Percentiles rank a stretch among this genome's conserved stretches.
phyloP scores from a whole-genome alignment of 1,140 invertebrate genomes.

The Caenorhabditis elegans region DNA sequence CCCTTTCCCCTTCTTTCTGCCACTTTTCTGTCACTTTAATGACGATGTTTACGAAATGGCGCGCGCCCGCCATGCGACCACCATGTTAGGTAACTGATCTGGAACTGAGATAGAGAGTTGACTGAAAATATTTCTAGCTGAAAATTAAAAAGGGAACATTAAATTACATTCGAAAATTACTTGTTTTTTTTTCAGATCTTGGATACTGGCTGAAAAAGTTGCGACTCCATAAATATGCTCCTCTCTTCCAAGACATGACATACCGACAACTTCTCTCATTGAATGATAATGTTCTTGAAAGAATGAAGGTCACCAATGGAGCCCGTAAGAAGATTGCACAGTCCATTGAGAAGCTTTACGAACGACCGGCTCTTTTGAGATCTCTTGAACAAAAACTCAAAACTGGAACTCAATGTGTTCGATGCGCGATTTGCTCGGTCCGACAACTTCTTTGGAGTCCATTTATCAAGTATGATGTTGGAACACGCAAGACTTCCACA shows the following conservation, averaged over 20 bases:
- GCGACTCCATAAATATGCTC: background rate
- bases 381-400: background rate
- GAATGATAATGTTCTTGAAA: background rate
- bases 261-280: background rate
- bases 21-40: slow-evolving; percentile 8
- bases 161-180: background rate
- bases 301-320: background rate
- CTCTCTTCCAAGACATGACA: background rate
- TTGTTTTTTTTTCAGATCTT: background rate
- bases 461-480: slow-evolving; percentile 7
- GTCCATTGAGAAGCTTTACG: background rate
- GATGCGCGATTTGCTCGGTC: slow-evolving; percentile 4
- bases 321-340: background rate
- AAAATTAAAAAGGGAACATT: no score
- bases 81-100: slow-evolving; percentile 22
- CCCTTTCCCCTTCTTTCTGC: background rate
- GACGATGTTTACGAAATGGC: slow-evolving; percentile 23
- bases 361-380: background rate
- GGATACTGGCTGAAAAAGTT: slow-evolving; percentile 9
- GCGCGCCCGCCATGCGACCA: background rate
- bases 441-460: background rate
- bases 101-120: background rate
- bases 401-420: background rate
- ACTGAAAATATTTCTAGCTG: no score
- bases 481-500: background rate